Base-by-base conservation (phyloP, 2,797 vertebrate genomes). In the Eulemur mongoz region DNA sequence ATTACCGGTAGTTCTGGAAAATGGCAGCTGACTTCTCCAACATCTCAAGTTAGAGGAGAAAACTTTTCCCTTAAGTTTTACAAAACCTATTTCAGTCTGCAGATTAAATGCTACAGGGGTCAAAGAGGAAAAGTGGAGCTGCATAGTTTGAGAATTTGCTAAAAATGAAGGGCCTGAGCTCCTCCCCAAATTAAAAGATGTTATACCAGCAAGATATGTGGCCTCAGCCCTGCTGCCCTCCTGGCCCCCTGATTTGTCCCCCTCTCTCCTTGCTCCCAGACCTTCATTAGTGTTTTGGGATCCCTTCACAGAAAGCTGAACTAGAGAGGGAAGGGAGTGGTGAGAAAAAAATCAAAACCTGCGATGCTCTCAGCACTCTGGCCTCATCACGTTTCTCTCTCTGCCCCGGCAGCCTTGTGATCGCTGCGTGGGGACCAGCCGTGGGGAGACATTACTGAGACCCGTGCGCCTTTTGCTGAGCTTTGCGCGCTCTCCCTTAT, bases 361-460 rank as follows among this genome's bases (percentile, higher is more conserved):
- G 3, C 2, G 15, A 2, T 30, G 69, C 30, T n/a, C 40, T 86
- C 30, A 0, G 6, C 4, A 11, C 3, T 5, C 45, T 8, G 11
- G 32, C 40, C 25, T 85, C 43, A 0, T 5, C 32, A 10, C 35
- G 3, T 20, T 70, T 78, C 40, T 70, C 22, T 27, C 32, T 35
- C 10, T n/a, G 4, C 25, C 18, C 0, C 10, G 1, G 7, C 17
- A 7, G 2, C 30, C 57, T 50, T 43, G 30, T 10, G 54, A 17
- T 38, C 5, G 27, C 35, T 23, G 54, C 23, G 1, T 7, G 13
- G 35, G 35, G 61, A 2, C 45, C 52, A 50, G 52, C 18, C 7
- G 1, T 7, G 3, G 38, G 73, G 69, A 50, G 38, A 52, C 0
- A 0, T 9, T 35, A 4, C 1, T 0, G 32, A 35, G 22, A 30